These are phyloP conservation scores for Troglohyphantes excavatus DNA, from an alignment of 2,888 invertebrate genomes.

Conservation along the genomic window DNA sequence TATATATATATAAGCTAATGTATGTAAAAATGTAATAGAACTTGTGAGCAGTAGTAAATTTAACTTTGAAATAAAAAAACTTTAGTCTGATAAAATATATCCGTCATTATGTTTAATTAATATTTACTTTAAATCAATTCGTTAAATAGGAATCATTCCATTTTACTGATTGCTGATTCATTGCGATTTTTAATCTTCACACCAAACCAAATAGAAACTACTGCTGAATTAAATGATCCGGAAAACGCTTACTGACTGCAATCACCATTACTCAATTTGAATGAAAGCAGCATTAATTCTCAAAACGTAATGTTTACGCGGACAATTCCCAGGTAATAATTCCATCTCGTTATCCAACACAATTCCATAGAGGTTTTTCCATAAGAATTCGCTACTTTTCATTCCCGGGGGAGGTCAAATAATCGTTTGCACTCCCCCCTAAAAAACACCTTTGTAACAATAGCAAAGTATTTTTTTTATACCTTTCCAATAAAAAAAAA, in stretches of 20 bases:
- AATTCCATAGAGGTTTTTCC: neutral
- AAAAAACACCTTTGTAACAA: slow-evolving; percentile 34
- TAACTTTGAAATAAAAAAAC: no score
- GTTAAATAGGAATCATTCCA: no score
- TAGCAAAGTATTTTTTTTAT: neutral
- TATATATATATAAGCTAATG: no score
- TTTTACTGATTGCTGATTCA: no score
- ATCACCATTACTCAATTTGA: neutral
- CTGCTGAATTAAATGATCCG: no score
- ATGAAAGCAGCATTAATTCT: neutral
- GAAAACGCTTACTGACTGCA: neutral
- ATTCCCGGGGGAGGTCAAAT: neutral
- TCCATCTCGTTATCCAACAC: slow-evolving; percentile 15
- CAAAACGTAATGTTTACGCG: neutral
- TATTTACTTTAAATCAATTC: no score
- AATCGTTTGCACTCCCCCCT: slow-evolving; percentile 10
- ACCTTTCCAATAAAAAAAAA: neutral
- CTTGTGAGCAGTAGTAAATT: no score
- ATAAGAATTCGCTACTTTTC: neutral
- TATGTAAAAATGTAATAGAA: no score
- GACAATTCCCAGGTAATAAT: slow-evolving; percentile 33
- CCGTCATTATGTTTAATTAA: no score
- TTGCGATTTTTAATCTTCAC: no score
- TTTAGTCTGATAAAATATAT: no score
- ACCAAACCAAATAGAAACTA: no score